Conservation (phyloP, 2,113 vertebrate genomes). For the Hemicordylus capensis region DNA sequence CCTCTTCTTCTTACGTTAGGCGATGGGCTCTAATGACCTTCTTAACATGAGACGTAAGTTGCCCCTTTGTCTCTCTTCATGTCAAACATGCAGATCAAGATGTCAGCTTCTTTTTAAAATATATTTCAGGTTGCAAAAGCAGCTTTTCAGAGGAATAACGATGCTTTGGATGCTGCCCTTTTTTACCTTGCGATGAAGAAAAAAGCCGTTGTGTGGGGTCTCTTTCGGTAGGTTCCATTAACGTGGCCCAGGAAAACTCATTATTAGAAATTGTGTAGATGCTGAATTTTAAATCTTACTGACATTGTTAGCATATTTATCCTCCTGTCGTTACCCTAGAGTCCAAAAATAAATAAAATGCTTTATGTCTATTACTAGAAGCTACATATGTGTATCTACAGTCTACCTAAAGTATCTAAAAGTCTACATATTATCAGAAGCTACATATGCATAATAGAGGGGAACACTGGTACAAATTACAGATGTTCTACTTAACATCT, state of each 20-base stretch:
- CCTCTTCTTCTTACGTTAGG: too few relatives aligned
- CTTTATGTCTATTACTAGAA: conserved; percentile 84
- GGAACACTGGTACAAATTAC: background rate
- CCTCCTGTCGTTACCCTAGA: conserved; percentile 74
- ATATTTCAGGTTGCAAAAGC: conserved; percentile 87
- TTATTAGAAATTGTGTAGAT: conserved; percentile 82
- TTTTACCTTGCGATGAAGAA: conserved; percentile 99
- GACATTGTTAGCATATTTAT: conserved; percentile 84
- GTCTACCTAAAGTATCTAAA: too few relatives aligned
- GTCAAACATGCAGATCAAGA: too few relatives aligned
- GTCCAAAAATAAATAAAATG: conserved; percentile 77
- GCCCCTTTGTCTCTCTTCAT: background rate
- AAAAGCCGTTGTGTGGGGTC: conserved; percentile 96
- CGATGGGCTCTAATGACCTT: too few relatives aligned
- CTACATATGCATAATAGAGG: too few relatives aligned
- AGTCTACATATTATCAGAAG: too few relatives aligned
- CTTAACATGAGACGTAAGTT: too few relatives aligned
- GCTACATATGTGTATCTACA: conserved; percentile 81
- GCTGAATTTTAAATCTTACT: conserved; percentile 83
- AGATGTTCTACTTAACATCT: background rate
- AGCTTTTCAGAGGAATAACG: conserved; percentile 93
- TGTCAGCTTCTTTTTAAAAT: background rate
- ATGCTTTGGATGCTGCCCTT: conserved; percentile 94
- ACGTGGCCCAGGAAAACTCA: conserved; percentile 55
- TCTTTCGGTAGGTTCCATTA: conserved; percentile 86